Evolutionary conservation across 2,797 vertebrate species (phyloP).

Genomic region (Nasua narica): DNA sequence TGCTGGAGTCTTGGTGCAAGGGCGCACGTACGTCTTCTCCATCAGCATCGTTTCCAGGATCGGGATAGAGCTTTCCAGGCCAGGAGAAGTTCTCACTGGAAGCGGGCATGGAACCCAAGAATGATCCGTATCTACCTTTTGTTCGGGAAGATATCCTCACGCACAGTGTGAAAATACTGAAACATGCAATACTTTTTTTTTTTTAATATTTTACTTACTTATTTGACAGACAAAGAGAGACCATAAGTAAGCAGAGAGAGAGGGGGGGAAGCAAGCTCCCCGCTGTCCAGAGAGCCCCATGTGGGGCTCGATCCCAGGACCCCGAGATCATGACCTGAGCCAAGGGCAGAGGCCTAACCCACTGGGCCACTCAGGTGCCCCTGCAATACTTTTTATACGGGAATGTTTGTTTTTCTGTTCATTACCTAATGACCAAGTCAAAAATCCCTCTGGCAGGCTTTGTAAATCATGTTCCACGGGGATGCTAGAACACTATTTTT

Average conservation of each 20-base stretch:
- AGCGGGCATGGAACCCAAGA: not conserved
- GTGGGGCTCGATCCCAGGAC: too few species aligned
- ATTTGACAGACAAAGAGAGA: too few species aligned
- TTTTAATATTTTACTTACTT: too few species aligned
- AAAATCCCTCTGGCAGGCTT: not conserved
- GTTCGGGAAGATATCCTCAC: not conserved
- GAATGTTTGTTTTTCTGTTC: not conserved
- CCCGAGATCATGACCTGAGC: too few species aligned
- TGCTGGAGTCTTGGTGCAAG: fast-evolving
- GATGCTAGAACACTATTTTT: not conserved
- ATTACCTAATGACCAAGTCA: not conserved
- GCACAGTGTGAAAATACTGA: not conserved
- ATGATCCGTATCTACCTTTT: not conserved
- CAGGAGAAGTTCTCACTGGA: not conserved
- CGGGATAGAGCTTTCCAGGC: not conserved
- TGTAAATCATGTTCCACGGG: too few species aligned
- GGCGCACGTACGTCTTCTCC: fast-evolving
- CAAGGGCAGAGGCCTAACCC: too few species aligned
- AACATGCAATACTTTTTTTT: not conserved
- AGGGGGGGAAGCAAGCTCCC: too few species aligned
- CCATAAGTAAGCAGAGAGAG: too few species aligned
- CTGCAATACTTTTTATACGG: fast-evolving
- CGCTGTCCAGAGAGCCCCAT: too few species aligned
- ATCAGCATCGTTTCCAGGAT: not conserved
- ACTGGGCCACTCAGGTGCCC: too few species aligned